Evolutionary conservation across 2,113 vertebrate genomes (phyloP).

Genomic region (Brachypodius melanocephalos): DNA sequence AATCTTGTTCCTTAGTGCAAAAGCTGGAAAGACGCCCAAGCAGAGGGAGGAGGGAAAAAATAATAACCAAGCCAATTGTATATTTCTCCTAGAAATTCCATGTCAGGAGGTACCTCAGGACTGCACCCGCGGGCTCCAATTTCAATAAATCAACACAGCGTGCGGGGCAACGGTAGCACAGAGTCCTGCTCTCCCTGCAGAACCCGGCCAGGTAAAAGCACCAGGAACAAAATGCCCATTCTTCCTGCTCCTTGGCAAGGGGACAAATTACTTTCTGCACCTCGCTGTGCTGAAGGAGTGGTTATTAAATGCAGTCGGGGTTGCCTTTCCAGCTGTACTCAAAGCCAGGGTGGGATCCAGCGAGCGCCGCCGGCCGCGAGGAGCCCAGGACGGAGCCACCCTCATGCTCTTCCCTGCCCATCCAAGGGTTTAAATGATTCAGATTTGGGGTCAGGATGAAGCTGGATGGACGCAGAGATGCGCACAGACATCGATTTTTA

Average conservation of each 20-base stretch:
- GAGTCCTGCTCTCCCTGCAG: constrained; percentile 62
- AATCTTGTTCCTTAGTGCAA: constrained; percentile 60
- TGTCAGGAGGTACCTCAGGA: constrained; percentile 69
- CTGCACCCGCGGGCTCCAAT: constrained; percentile 76
- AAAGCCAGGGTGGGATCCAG: constrained; percentile 38
- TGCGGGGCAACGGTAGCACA: constrained; percentile 68
- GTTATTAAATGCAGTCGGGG: constrained; percentile 68
- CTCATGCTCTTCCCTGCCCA: not conserved
- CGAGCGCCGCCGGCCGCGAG: not conserved
- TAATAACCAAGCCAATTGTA: constrained; percentile 65
- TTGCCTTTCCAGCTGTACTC: constrained; percentile 73
- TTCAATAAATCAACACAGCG: constrained; percentile 81
- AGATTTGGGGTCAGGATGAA: not conserved
- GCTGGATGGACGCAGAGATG: not conserved
- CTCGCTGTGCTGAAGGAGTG: constrained; percentile 68
- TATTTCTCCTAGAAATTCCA: constrained; percentile 81
- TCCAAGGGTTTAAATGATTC: not conserved
- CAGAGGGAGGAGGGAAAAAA: not conserved
- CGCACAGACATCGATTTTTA: not conserved
- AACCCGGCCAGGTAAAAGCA: constrained; percentile 77
- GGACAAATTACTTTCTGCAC: constrained; percentile 83
- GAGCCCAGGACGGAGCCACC: not conserved
- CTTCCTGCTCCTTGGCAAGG: constrained; percentile 75
- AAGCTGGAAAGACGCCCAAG: constrained; percentile 69
- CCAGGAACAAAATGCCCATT: constrained; percentile 82